Evolutionary conservation across 2,113 vertebrate species (phyloP).

Genomic region (Mormoops blainvillei): DNA sequence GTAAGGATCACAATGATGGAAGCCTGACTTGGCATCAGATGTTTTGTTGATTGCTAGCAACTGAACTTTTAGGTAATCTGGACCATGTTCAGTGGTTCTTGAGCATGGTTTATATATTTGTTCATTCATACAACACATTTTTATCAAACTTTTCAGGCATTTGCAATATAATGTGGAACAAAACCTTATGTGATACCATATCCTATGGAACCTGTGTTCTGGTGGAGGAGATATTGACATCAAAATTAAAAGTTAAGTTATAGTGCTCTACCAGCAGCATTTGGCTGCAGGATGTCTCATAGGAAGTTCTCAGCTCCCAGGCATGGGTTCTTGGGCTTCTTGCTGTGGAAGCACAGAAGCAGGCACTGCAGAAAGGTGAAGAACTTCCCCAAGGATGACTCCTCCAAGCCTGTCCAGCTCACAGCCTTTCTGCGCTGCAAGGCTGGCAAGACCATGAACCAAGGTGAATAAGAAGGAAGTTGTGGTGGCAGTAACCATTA

Average conservation of each 20-base stretch:
- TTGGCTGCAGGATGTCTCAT: too few relatives aligned
- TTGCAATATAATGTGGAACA: not conserved
- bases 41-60: not conserved
- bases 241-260: not conserved
- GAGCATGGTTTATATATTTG: not conserved
- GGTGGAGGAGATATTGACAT: too few relatives aligned
- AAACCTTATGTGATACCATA: not conserved
- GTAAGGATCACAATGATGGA: not conserved
- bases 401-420: too few relatives aligned
- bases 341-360: too few relatives aligned
- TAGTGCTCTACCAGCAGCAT: not conserved
- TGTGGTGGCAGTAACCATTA: constrained; percentile 93
- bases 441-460: too few relatives aligned
- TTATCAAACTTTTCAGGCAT: not conserved
- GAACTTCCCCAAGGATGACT: too few relatives aligned
- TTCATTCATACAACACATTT: not conserved
- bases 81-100: not conserved
- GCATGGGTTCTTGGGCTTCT: too few relatives aligned
- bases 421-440: too few relatives aligned
- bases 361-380: too few relatives aligned
- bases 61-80: not conserved
- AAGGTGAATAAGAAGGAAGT: constrained; percentile 96
- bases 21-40: not conserved
- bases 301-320: too few relatives aligned
- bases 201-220: not conserved